phyloP scores from a whole-genome alignment of 2,888 invertebrate genomes.

The Stenodera caucasica region DNA sequence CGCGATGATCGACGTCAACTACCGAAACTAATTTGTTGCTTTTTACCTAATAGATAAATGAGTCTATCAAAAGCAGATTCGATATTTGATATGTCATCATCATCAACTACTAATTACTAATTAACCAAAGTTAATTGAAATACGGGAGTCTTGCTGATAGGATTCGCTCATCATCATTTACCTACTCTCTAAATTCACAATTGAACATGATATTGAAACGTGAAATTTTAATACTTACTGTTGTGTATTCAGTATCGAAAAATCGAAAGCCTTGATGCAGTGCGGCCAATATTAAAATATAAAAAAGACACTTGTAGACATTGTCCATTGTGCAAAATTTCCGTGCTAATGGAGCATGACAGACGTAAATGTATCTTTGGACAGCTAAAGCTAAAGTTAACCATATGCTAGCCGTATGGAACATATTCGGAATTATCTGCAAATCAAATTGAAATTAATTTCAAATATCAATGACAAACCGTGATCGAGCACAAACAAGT shows the following conservation, averaged over 20 bases:
- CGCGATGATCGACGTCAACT: no score
- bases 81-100: not conserved
- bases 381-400: slow-evolving; percentile 86
- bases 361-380: slow-evolving; percentile 94
- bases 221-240: slow-evolving; percentile 42
- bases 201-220: not conserved
- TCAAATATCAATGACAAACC: no score
- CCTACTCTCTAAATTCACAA: not conserved
- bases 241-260: slow-evolving; percentile 68
- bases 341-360: slow-evolving; percentile 86
- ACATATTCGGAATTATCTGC: slow-evolving; percentile 78
- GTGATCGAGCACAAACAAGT: slow-evolving; percentile 13
- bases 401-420: slow-evolving; percentile 95
- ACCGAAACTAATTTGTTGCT: no score
- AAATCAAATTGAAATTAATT: no score
- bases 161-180: not conserved
- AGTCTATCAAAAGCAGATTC: no score
- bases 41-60: no score
- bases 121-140: slow-evolving; percentile 22
- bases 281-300: slow-evolving; percentile 77
- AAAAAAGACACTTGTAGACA: slow-evolving; percentile 76
- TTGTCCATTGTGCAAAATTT: slow-evolving; percentile 75
- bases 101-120: slow-evolving; percentile 11
- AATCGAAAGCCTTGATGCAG: slow-evolving; percentile 83
- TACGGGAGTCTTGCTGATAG: not conserved